Conservation (phyloP, 2,888 invertebrate genomes). For the Aspidapion aeneum region DNA sequence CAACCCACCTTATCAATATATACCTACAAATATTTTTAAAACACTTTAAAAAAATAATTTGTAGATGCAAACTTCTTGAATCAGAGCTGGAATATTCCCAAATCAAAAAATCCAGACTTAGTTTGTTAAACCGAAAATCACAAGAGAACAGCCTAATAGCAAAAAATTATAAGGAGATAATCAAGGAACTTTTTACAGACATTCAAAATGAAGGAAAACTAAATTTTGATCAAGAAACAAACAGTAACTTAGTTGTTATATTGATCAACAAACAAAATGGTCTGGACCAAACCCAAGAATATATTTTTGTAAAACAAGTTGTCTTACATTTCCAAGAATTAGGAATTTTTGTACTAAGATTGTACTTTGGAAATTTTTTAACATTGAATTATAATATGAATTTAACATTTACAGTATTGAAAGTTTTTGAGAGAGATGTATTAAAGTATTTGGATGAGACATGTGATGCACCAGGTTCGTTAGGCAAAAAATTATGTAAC, state of each 20-base stretch:
- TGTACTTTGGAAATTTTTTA: constrained; percentile 33
- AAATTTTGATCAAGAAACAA: neutral
- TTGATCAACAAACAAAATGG: constrained; percentile 75
- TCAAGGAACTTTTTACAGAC: neutral
- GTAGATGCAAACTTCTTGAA: neutral
- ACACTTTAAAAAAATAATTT: neutral
- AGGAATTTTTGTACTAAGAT: constrained; percentile 28
- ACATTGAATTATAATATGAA: constrained; percentile 21
- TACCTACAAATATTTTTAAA: neutral
- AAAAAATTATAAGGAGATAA: neutral
- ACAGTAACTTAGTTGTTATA: constrained; percentile 52
- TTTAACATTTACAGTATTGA: constrained; percentile 61
- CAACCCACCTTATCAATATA: too few relatives aligned
- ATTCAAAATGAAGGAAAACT: neutral
- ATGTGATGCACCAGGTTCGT: constrained; percentile 55
- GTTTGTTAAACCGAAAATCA: too few relatives aligned
- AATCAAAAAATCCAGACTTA: neutral
- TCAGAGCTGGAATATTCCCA: neutral
- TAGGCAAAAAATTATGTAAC: too few relatives aligned
- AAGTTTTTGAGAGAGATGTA: constrained; percentile 51
- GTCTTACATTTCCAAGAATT: constrained; percentile 34
- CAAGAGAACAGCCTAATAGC: neutral
- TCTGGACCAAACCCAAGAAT: constrained; percentile 71
- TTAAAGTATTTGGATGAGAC: constrained; percentile 56
- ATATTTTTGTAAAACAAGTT: constrained; percentile 51